Evolutionary conservation across 1,140 invertebrate genomes (phyloP).

Genomic region (Euwallacea similis): DNA sequence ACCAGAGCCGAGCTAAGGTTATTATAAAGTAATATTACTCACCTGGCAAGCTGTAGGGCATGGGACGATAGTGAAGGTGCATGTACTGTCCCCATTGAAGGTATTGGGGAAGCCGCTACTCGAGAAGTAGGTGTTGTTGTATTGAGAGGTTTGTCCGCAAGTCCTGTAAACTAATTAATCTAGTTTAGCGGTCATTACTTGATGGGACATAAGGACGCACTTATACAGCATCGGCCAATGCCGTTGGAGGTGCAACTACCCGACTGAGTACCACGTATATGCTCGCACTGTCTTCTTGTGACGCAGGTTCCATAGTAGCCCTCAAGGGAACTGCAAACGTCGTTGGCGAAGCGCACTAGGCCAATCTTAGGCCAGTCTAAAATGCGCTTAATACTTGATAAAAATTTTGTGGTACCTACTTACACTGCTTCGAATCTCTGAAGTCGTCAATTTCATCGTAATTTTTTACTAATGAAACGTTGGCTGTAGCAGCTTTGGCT

Average conservation of each 20-base stretch:
- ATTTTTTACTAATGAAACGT: too few relatives aligned
- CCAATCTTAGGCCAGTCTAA: conserved; percentile 51
- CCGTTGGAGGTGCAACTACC: conserved; percentile 67
- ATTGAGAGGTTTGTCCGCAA: conserved; percentile 67
- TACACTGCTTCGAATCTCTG: neutral
- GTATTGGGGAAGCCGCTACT: conserved; percentile 71
- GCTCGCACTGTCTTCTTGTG: conserved; percentile 69
- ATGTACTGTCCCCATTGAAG: conserved; percentile 67
- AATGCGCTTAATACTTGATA: neutral
- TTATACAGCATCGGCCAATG: conserved; percentile 71
- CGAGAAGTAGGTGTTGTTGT: conserved; percentile 83
- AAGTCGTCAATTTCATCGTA: too few relatives aligned
- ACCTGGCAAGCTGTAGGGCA: conserved; percentile 77
- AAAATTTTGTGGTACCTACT: neutral
- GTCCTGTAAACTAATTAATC: conserved; percentile 62
- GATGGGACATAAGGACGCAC: conserved; percentile 55
- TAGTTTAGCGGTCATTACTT: conserved; percentile 18
- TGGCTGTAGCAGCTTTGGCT: too few relatives aligned
- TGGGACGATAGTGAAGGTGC: conserved; percentile 68
- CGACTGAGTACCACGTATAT: conserved; percentile 67
- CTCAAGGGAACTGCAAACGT: conserved; percentile 63
- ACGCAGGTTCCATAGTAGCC: conserved; percentile 73
- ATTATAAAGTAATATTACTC: conserved; percentile 34
- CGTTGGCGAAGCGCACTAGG: conserved; percentile 71
- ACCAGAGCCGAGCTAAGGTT: neutral